Evolutionary conservation across 64 coral and sea anemone species (phyloP), one percentile per base, ranked within the genome.

Genomic region (Porites australiensis): DNA sequence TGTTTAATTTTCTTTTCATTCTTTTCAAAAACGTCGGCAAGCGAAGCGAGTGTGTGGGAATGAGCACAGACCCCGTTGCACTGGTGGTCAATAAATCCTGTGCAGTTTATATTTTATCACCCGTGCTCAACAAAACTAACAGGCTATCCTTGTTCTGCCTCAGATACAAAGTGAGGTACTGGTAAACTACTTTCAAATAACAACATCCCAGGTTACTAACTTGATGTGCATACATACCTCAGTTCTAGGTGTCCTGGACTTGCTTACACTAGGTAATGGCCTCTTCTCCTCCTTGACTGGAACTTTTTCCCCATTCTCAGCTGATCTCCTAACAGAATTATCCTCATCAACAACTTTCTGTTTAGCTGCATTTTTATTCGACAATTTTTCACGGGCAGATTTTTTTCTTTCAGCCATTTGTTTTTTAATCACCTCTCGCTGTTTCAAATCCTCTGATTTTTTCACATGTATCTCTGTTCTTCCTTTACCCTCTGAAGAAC

Each of bases 341-440:
- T 69, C 68, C 3, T 23, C 22, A 16, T 82, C 62, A 76, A 21
- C 85, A 49, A 1, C 72, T 50, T 18, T 69, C 23, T 86, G 8
- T 47, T 90, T 90, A 58, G 59, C 74, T 60, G 48, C 15, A 70
- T 89, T 72, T 44, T 37, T 75, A 19, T 58, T 83, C 18, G 77
- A 67, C 15, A 3, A 58, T 3, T 71, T 96, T 44, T 86, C 86
- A 76, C 55, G 27, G 3, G 68, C 75, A 57, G 82, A 90, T 58
- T 76, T 94, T 83, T 89, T 89, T 81, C 93, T 96, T 62, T 90
- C 80, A 58, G 82, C 86, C 75, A 94, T 74, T 87, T 94, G 92
- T 52, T 88, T 94, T 53, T 60, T 89, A 49, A 96, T 77, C 58
- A 82, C n/a, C 87, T 98, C 86, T 14, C 48, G 50, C 58, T 79